These are phyloP conservation scores for Centropristis striata DNA, from an alignment of 2,113 vertebrate species.

Conservation along the genomic window DNA sequence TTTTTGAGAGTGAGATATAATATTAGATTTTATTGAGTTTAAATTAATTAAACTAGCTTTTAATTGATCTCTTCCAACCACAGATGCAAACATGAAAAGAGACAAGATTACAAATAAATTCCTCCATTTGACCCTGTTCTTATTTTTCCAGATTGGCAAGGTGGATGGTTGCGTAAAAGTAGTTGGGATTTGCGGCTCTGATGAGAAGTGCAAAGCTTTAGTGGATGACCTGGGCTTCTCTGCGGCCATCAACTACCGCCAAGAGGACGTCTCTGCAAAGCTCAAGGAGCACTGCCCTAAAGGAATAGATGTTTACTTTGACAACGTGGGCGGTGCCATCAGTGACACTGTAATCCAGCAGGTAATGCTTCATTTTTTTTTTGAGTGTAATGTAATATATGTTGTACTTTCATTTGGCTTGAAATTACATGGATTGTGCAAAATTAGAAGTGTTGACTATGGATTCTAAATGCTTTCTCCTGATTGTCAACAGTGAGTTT, in stretches of 20 bases:
- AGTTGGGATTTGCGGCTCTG: conserved; percentile 94
- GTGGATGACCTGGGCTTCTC: conserved; percentile 92
- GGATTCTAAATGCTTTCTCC: background rate
- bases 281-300: conserved; percentile 89
- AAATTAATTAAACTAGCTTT: no score
- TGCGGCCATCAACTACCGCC: conserved; percentile 92
- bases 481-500: background rate
- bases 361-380: conserved; percentile 57
- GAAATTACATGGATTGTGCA: no score
- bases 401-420: background rate
- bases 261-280: conserved; percentile 81
- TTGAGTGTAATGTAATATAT: background rate
- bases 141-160: conserved; percentile 86
- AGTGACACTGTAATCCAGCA: conserved; percentile 91
- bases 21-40: background rate
- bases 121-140: background rate
- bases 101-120: background rate
- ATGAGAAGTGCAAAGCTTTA: conserved; percentile 90
- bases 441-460: background rate
- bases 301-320: conserved; percentile 96
- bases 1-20: background rate
- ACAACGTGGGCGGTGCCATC: conserved; percentile 95
- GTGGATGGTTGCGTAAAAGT: conserved; percentile 93
- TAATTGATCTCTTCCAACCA: background rate
- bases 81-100: background rate